Evolutionary conservation across 2,797 vertebrate species (phyloP), one percentile per base, ranked within the genome.

Genomic region (Balearica regulorum): DNA sequence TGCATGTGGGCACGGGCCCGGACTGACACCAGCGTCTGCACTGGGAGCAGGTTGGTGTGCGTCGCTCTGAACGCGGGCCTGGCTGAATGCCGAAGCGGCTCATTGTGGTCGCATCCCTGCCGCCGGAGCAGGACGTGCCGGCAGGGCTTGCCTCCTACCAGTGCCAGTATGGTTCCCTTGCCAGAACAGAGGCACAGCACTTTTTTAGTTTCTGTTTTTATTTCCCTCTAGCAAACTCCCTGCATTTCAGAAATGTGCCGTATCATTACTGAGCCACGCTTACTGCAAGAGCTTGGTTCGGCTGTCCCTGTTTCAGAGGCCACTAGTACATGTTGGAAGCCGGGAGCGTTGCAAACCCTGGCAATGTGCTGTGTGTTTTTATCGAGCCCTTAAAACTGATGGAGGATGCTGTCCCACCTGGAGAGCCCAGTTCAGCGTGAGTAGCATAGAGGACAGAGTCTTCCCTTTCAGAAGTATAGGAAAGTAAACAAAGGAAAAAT

Each of bases 1-100:
- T 0, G 0, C 25, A 8, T 2, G 7, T 15, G 33, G n/a, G 39
- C 16, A 10, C 3, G 5, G 53, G 46, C 25, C 16, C 0, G 2
- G 24, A 6, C 16, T 16, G 20, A 3, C 1, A 0, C 31, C 1
- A 0, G 5, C 11, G 26, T 16, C 33, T 8, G 10, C 16, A 4
- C 35, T 10, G 49, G 37, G 44, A 39, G 60, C 21, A 9, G 73
- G 7, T 39, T 1, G 1, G 5, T 2, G 29, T 6, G 26, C 13
- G 5, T 14, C 3, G 1, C 17, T 64, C 29, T 35, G 48, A 26
- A 35, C 0, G 5, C 4, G 35, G 22, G 28, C 28, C 29, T 61
- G 62, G 39, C 69, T 2, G 2, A 10, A 5, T 10, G 24, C n/a
- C 0, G 5, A 25, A 54, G 29, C 28, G 7, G 61, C 29, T 89